phyloP scores from a whole-genome alignment of 2,888 invertebrate genomes.

The Spodoptera picta region DNA sequence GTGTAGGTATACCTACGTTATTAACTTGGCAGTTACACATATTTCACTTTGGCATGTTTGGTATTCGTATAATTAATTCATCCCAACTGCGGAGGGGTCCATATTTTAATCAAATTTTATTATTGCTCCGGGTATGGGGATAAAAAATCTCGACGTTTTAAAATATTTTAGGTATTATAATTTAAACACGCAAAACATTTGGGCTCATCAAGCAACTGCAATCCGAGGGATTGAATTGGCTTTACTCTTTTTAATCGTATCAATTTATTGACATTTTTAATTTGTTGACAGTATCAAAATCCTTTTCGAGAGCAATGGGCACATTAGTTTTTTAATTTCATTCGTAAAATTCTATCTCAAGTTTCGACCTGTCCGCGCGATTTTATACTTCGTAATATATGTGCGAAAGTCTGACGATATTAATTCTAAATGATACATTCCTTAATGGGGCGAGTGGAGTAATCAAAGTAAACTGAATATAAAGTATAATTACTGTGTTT shows the following conservation, averaged over 20 bases:
- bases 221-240: constrained; percentile 61
- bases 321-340: constrained; percentile 56
- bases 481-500: constrained; percentile 38
- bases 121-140: constrained; percentile 72
- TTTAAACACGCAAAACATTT: constrained; percentile 70
- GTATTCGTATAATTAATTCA: constrained; percentile 80
- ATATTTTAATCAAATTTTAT: constrained; percentile 83
- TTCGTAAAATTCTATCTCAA: constrained; percentile 50
- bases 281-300: constrained; percentile 55
- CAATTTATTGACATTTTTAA: constrained; percentile 60
- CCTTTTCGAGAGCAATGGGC: constrained; percentile 56
- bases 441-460: constrained; percentile 22
- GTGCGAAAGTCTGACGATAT: constrained; percentile 23
- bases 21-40: constrained; percentile 65
- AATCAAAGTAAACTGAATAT: constrained; percentile 44
- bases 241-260: constrained; percentile 57
- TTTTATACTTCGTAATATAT: constrained; percentile 34
- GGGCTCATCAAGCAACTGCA: constrained; percentile 69
- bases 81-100: constrained; percentile 75
- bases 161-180: constrained; percentile 72
- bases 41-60: constrained; percentile 76
- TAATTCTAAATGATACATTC: constrained; percentile 24
- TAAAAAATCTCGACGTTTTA: constrained; percentile 69
- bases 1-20: constrained; percentile 52
- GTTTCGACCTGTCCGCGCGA: constrained; percentile 34